phyloP scores from a whole-genome alignment of 2,113 vertebrate species.

The Solenodon paradoxus region DNA sequence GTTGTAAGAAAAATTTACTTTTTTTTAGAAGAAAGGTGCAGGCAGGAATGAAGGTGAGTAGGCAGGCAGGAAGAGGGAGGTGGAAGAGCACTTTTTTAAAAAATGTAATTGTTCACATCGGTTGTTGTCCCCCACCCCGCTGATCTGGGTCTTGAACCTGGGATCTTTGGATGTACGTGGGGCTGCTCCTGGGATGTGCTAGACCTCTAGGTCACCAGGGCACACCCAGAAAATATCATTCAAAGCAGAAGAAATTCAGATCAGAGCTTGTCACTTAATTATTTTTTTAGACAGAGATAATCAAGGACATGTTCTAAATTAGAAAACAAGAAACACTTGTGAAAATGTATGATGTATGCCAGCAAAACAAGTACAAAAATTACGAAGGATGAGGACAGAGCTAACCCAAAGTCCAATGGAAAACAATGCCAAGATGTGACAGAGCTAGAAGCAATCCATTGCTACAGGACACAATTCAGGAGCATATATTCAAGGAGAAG shows the following conservation, averaged over 20 bases:
- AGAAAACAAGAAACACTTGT: conserved; percentile 10
- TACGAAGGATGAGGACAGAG: neutral
- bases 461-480: neutral
- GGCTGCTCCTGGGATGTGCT: no score
- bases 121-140: no score
- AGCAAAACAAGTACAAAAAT: neutral
- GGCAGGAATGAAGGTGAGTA: no score
- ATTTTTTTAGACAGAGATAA: conserved; percentile 31
- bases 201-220: no score
- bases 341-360: neutral
- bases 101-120: no score
- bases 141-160: no score
- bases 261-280: neutral
- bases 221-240: neutral
- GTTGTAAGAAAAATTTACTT: neutral
- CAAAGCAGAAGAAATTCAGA: conserved; percentile 22
- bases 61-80: no score
- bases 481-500: neutral
- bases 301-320: conserved; percentile 8
- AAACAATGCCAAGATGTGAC: neutral
- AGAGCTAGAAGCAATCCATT: neutral
- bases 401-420: neutral
- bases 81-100: no score
- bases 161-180: no score
- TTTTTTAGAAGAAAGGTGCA: no score